Evolutionary conservation across 1,140 invertebrate genomes (phyloP), one percentile per base, ranked within the genome.

Genomic region (Nasonia giraulti): DNA sequence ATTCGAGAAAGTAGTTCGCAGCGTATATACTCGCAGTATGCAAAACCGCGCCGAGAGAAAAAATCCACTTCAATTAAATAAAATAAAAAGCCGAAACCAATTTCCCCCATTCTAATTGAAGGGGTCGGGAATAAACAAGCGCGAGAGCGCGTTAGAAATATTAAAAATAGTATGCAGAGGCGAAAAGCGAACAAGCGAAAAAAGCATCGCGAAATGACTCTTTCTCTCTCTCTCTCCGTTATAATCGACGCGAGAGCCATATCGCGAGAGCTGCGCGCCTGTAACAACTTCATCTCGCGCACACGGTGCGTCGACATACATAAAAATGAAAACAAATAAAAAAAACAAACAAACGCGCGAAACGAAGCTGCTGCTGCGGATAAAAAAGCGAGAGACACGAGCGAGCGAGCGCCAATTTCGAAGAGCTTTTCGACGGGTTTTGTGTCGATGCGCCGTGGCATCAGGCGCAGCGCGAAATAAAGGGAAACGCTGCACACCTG

Each of bases 171-270:
- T 62, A 20, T 20, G 20, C 1, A 17, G 23, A 50, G 1, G 11
- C 17, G 47, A 14, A 55, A 73, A 81, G 14, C 37, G 27, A 62
- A n/a, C 55, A n/a, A 62, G 20, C 55, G 55, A 62, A 62, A 62
- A 62, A 62, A 62, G 17, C 20, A 62, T 0, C 20, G 20, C 8
- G 11, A 66, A 40, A 27, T 44, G 55, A 69, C 50, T 82, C 71
- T 82, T 1, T 27, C 27, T 27, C 27, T 27, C 27, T 27, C 27
- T 27, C 27, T 27, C 5, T 37, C 37, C 17, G 69, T 20, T 44
- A 27, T 83, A 85, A 80, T 84, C 82, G 73, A 86, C 79, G 74
- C n/a, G n/a, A n/a, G n/a, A n/a, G n/a, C n/a, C n/a, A n/a, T n/a
- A n/a, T n/a, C n/a, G n/a, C 79, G 23, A 12, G 23, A 12, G 23